Evolutionary conservation across 2,888 invertebrate genomes (phyloP).

Genomic region (Eupithecia inturbata): DNA sequence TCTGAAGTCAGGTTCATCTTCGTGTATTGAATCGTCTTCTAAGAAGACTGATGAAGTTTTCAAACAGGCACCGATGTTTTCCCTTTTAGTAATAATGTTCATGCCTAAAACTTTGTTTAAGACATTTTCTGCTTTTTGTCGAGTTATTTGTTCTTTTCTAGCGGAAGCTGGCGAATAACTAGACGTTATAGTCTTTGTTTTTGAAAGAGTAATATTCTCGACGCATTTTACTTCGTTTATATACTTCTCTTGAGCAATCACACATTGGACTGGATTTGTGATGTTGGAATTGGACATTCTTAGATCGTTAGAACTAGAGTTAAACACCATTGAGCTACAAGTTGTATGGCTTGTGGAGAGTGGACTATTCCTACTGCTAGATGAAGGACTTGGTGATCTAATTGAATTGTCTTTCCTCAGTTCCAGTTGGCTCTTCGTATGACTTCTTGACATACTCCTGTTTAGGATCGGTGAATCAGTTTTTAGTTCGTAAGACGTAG

Average conservation of each 20-base stretch:
- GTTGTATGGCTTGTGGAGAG: constrained; percentile 81
- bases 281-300: constrained; percentile 80
- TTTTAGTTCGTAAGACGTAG: constrained; percentile 78
- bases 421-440: constrained; percentile 75
- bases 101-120: constrained; percentile 79
- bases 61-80: constrained; percentile 73
- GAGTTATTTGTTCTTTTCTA: constrained; percentile 76
- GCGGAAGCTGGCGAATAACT: constrained; percentile 70
- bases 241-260: constrained; percentile 82
- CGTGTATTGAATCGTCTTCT: constrained; percentile 74
- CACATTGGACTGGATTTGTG: constrained; percentile 79
- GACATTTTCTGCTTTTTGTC: constrained; percentile 79
- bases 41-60: constrained; percentile 78
- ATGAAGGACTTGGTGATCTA: constrained; percentile 76
- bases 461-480: constrained; percentile 74
- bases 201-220: constrained; percentile 77
- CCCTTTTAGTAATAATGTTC: constrained; percentile 76
- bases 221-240: constrained; percentile 80
- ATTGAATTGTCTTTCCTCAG: constrained; percentile 74
- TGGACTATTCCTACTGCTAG: constrained; percentile 81
- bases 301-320: constrained; percentile 79
- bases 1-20: constrained; percentile 74
- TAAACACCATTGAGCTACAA: constrained; percentile 83
- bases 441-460: constrained; percentile 65
- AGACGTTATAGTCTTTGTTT: constrained; percentile 62